phyloP scores from a whole-genome alignment of 2,113 vertebrate species.

The Poeciliopsis occidentalis region DNA sequence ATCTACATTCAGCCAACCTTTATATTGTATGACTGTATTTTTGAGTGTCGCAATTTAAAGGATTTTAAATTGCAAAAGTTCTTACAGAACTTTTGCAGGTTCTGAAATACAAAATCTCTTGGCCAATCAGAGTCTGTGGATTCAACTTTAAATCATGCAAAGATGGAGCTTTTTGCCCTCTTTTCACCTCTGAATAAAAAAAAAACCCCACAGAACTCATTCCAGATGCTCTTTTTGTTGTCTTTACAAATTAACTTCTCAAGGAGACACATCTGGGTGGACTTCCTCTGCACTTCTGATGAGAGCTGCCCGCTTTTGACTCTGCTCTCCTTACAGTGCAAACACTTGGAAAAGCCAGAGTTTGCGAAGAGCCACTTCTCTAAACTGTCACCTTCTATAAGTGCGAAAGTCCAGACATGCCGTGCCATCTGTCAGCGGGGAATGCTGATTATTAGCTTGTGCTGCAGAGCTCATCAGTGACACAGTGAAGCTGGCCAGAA shows the following conservation, averaged over 20 bases:
- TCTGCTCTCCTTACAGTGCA: conserved; percentile 11
- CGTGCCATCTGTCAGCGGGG: conserved; percentile 59
- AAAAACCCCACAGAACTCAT: conserved; percentile 7
- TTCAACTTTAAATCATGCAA: conserved; percentile 15
- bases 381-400: conserved; percentile 59
- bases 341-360: conserved; percentile 32
- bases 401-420: conserved; percentile 63
- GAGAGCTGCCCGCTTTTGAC: conserved; percentile 34
- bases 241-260: conserved; percentile 31
- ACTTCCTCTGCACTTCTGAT: conserved; percentile 25
- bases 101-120: background rate
- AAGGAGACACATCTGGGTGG: conserved; percentile 49
- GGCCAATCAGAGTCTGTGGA: background rate
- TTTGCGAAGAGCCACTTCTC: conserved; percentile 46
- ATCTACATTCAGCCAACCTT: background rate
- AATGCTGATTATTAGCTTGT: conserved; percentile 43
- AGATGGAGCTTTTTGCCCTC: conserved; percentile 12
- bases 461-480: conserved; percentile 13
- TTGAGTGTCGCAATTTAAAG: background rate
- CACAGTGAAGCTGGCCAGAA: conserved; percentile 16
- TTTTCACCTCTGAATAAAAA: conserved; percentile 14
- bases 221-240: conserved; percentile 8
- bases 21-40: background rate
- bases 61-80: background rate
- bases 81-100: background rate